Percentiles rank a stretch among this genome's conserved stretches.
Conservation (phyloP, 2,888 invertebrate species). For the Athalia rosae region DNA sequence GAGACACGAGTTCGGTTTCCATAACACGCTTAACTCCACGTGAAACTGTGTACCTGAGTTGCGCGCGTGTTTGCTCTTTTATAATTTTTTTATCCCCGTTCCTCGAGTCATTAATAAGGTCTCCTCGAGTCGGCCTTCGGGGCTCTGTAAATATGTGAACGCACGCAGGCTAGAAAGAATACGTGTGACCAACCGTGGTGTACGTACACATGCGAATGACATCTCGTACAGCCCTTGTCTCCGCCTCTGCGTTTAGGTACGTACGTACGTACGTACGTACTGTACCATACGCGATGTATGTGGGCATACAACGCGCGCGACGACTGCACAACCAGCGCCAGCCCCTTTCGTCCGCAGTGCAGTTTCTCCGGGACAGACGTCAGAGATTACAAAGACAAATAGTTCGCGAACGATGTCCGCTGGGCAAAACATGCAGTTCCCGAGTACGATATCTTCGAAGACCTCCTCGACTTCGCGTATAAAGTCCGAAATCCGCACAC, state of each 20-base stretch:
- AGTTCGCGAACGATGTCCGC: conserved; percentile 58
- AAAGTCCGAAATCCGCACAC: not conserved
- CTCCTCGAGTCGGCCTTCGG: conserved; percentile 22
- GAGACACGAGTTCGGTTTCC: too few species aligned
- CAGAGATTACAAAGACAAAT: conserved; percentile 59
- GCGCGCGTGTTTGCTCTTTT: too few species aligned
- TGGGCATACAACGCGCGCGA: conserved; percentile 1
- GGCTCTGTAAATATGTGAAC: not conserved
- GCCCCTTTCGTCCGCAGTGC: conserved; percentile 38
- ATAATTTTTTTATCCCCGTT: not conserved
- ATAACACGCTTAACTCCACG: too few species aligned
- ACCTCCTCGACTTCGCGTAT: not conserved
- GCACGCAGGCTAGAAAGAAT: not conserved
- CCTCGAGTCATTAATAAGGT: conserved; percentile 38
- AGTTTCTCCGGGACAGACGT: conserved; percentile 20
- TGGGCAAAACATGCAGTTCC: conserved; percentile 56
- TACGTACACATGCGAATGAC: not conserved
- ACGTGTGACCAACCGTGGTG: not conserved
- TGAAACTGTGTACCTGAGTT: too few species aligned
- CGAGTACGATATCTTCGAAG: conserved; percentile 10
- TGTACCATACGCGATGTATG: too few species aligned
- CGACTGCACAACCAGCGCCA: too few species aligned
- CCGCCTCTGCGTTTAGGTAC: conserved; percentile 12
- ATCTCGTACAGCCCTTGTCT: not conserved
- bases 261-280: too few species aligned